Evolutionary conservation across 1,140 invertebrate species (phyloP).

Genomic region (Mya arenaria): DNA sequence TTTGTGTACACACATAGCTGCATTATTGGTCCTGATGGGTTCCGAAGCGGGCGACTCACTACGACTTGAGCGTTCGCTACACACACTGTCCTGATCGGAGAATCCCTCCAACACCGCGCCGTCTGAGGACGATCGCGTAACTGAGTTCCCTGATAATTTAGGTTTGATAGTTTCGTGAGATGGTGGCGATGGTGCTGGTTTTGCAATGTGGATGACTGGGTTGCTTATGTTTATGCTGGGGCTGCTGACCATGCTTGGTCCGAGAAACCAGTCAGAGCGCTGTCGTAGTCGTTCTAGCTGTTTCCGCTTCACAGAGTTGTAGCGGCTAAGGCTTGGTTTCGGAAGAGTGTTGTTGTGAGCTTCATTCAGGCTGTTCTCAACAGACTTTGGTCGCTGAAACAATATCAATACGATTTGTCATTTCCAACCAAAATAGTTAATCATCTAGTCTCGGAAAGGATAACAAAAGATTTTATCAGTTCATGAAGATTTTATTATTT

Average conservation of each 20-base stretch:
- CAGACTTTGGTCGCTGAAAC: constrained; percentile 77
- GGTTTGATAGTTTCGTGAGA: constrained; percentile 58
- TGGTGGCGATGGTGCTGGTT: constrained; percentile 17
- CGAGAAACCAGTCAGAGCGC: constrained; percentile 79
- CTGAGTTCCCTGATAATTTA: constrained; percentile 73
- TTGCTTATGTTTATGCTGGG: constrained; percentile 56
- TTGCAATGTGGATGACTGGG: constrained; percentile 54
- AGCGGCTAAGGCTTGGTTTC: constrained; percentile 73
- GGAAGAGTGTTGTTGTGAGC: constrained; percentile 64
- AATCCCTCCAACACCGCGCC: constrained; percentile 74
- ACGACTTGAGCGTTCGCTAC: constrained; percentile 74
- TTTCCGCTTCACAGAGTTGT: constrained; percentile 78
- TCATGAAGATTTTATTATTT: too few species aligned
- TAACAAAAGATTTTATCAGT: too few species aligned
- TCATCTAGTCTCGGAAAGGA: too few species aligned
- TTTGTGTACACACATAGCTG: constrained; percentile 61
- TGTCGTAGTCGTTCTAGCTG: constrained; percentile 77
- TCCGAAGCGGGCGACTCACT: constrained; percentile 78
- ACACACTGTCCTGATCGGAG: constrained; percentile 76
- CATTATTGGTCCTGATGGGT: constrained; percentile 67
- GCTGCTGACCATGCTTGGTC: constrained; percentile 65
- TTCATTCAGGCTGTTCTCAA: constrained; percentile 77
- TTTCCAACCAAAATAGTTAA: too few species aligned
- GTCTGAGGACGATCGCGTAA: constrained; percentile 76
- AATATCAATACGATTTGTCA: too few species aligned